These are phyloP conservation scores for Ia io DNA, from an alignment of 2,113 vertebrate species.

Conservation along the genomic window DNA sequence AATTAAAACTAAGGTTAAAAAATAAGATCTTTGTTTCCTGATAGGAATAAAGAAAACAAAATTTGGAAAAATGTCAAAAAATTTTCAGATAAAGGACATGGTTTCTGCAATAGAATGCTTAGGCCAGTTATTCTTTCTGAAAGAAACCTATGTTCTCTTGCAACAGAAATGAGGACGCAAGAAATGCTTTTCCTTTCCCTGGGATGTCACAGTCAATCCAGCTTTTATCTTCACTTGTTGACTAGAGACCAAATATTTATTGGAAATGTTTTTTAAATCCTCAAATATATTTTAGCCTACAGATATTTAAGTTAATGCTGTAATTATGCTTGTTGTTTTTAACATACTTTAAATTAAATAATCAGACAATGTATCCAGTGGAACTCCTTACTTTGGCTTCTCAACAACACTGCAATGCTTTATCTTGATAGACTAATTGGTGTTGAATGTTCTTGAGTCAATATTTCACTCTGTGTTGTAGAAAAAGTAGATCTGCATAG, in stretches of 20 bases:
- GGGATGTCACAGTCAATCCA: background rate
- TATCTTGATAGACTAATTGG: background rate
- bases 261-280: background rate
- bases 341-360: background rate
- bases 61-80: background rate
- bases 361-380: background rate
- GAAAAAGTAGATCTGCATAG: accelerated
- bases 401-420: background rate
- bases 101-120: background rate
- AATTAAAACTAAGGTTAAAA: background rate
- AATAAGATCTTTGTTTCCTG: background rate
- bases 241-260: background rate
- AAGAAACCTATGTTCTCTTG: background rate
- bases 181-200: background rate
- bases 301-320: background rate
- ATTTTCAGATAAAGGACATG: background rate
- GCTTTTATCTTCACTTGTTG: background rate
- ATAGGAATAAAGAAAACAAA: background rate
- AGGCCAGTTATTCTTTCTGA: background rate
- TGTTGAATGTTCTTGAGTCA: accelerated
- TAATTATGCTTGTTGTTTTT: background rate
- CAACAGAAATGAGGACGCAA: too few relatives aligned
- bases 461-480: background rate
- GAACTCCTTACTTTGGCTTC: background rate
- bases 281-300: background rate